Conservation (phyloP, 2,113 vertebrate species). For the Malurus melanocephalus region DNA sequence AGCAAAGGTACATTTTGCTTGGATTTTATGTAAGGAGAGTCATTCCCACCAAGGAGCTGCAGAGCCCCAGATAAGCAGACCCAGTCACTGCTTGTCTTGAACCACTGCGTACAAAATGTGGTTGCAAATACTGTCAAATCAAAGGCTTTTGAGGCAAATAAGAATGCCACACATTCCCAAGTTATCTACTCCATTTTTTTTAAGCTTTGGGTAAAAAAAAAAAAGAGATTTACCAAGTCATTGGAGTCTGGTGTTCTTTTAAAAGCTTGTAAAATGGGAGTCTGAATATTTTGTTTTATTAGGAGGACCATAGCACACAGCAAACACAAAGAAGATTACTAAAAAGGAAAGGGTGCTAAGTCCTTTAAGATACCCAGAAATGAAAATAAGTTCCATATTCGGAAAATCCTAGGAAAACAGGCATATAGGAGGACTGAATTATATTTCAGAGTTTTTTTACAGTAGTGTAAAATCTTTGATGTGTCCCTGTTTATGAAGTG, state of each 20-base stretch:
- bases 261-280: constrained; percentile 58
- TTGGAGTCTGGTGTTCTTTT: constrained; percentile 49
- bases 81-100: constrained; percentile 11
- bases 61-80: constrained; percentile 27
- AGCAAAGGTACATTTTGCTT: neutral
- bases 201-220: constrained; percentile 24
- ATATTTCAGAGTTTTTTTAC: constrained; percentile 26
- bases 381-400: constrained; percentile 39
- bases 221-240: constrained; percentile 25
- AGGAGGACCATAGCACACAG: constrained; percentile 12
- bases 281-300: constrained; percentile 69
- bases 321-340: constrained; percentile 46
- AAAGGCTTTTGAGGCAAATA: constrained; percentile 33
- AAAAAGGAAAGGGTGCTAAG: constrained; percentile 30
- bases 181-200: constrained; percentile 31
- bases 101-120: neutral
- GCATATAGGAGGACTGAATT: neutral
- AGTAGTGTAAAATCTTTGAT: constrained; percentile 51
- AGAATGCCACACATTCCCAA: constrained; percentile 41
- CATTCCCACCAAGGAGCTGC: constrained; percentile 1
- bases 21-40: neutral
- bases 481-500: constrained; percentile 25
- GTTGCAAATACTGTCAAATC: constrained; percentile 43
- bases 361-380: constrained; percentile 25
- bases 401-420: constrained; percentile 19